These are phyloP conservation scores for Micrasema longulum DNA, from an alignment of 1,140 invertebrate genomes.

Conservation along the genomic window DNA sequence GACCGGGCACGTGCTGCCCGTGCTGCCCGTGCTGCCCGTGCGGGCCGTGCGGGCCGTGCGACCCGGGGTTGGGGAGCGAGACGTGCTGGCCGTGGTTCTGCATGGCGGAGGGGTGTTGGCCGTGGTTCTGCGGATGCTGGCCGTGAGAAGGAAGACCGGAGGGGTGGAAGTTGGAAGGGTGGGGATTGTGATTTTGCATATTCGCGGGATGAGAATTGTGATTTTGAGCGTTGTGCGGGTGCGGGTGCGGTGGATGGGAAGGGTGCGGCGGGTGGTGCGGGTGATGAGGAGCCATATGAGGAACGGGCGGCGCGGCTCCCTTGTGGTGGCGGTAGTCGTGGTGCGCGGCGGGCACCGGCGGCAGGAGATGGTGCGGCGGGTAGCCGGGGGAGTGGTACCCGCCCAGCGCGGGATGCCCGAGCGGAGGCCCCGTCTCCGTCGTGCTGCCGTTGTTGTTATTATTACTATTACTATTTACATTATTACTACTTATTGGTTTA, in stretches of 20 bases:
- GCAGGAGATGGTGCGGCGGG: constrained; percentile 45
- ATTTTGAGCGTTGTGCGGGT: constrained; percentile 67
- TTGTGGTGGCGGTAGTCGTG: constrained; percentile 61
- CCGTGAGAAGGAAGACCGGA: constrained; percentile 21
- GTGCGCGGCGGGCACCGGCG: constrained; percentile 53
- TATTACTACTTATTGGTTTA: constrained; percentile 53
- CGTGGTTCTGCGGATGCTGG: constrained; percentile 41
- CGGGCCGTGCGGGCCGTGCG: constrained; percentile 38
- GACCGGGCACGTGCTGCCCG: constrained; percentile 29
- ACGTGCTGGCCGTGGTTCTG: constrained; percentile 37
- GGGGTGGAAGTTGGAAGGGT: constrained; percentile 50
- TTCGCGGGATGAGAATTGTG: constrained; percentile 54
- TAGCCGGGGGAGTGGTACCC: constrained; percentile 49
- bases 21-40: constrained; percentile 47
- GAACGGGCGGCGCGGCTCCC: constrained; percentile 6
- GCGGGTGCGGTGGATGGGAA: constrained; percentile 66
- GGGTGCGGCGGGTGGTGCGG: constrained; percentile 56
- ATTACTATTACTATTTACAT: constrained; percentile 31
- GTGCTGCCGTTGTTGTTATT: constrained; percentile 48
- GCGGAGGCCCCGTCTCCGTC: constrained; percentile 27
- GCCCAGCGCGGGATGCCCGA: constrained; percentile 43
- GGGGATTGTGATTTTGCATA: constrained; percentile 52
- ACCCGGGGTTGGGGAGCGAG: constrained; percentile 5
- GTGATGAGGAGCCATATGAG: constrained; percentile 35
- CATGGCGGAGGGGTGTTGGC: constrained; percentile 34